These are phyloP conservation scores for Megaceryle torquata DNA, from an alignment of 2,113 vertebrate genomes.

Conservation along the genomic window DNA sequence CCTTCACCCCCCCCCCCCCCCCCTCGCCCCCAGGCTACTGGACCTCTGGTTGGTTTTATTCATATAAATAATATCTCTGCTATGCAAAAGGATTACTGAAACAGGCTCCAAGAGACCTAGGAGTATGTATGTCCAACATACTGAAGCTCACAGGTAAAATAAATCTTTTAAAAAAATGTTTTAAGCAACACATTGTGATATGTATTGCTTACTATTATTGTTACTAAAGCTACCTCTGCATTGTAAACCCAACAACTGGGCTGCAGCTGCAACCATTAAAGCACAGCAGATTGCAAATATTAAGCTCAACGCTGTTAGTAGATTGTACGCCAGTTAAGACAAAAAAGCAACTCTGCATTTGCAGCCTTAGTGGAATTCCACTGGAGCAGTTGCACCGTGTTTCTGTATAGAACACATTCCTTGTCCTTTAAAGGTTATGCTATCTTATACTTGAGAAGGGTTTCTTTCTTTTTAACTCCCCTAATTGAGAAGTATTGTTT, in stretches of 20 bases:
- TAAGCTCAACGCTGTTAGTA: neutral
- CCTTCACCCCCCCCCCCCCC: neutral
- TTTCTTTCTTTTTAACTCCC: slow-evolving; percentile 35
- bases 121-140: neutral
- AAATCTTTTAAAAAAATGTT: neutral
- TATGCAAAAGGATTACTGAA: slow-evolving; percentile 24
- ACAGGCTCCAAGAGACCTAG: neutral
- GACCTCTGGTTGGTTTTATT: neutral
- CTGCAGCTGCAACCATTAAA: neutral
- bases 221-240: neutral
- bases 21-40: neutral
- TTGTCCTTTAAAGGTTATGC: slow-evolving; percentile 73
- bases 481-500: slow-evolving; percentile 47
- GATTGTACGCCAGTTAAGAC: neutral
- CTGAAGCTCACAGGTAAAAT: neutral
- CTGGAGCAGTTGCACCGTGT: slow-evolving; percentile 16
- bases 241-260: neutral
- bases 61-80: neutral
- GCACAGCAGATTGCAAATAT: neutral
- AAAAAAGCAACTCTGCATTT: neutral
- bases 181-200: neutral
- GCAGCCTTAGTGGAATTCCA: slow-evolving; percentile 55
- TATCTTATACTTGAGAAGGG: slow-evolving; percentile 36
- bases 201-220: neutral
- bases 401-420: slow-evolving; percentile 64